Conservation (phyloP, 2,888 invertebrate species). For the Nephrocerus scutellatus region DNA sequence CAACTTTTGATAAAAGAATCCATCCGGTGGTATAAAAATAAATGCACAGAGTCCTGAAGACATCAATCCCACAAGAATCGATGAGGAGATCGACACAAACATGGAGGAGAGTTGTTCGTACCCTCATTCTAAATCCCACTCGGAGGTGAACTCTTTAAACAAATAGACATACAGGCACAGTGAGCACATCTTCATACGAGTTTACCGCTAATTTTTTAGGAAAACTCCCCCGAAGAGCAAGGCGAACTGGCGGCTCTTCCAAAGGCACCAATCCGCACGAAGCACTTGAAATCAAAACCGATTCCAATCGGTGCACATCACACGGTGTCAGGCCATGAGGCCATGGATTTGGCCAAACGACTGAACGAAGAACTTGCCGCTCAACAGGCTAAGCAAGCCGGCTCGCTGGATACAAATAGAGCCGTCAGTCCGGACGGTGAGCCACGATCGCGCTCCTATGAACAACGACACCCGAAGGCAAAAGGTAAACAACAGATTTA, state of each 20-base stretch:
- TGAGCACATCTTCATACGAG: too few relatives aligned
- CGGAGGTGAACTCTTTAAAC: constrained; percentile 28
- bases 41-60: constrained; percentile 56
- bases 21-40: constrained; percentile 23
- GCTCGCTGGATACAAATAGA: constrained; percentile 38
- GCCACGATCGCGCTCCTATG: constrained; percentile 61
- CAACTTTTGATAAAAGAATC: constrained; percentile 20
- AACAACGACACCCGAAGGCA: constrained; percentile 50
- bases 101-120: constrained; percentile 32
- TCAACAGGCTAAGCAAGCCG: constrained; percentile 34
- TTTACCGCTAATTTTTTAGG: too few relatives aligned
- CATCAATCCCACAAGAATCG: constrained; percentile 60
- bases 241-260: constrained; percentile 30
- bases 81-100: constrained; percentile 60
- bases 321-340: constrained; percentile 76
- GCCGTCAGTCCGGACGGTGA: constrained; percentile 53
- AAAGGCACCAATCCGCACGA: constrained; percentile 40
- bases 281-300: constrained; percentile 60
- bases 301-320: constrained; percentile 63
- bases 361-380: constrained; percentile 57
- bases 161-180: too few relatives aligned
- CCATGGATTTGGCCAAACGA: constrained; percentile 65
- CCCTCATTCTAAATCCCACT: constrained; percentile 19
- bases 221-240: constrained; percentile 28
- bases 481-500: constrained; percentile 34